A percentile compares a stretch with the other conserved stretches of the same genome.
Evolutionary conservation across 1,140 invertebrate genomes (phyloP).

Genomic region (Delia radicum): DNA sequence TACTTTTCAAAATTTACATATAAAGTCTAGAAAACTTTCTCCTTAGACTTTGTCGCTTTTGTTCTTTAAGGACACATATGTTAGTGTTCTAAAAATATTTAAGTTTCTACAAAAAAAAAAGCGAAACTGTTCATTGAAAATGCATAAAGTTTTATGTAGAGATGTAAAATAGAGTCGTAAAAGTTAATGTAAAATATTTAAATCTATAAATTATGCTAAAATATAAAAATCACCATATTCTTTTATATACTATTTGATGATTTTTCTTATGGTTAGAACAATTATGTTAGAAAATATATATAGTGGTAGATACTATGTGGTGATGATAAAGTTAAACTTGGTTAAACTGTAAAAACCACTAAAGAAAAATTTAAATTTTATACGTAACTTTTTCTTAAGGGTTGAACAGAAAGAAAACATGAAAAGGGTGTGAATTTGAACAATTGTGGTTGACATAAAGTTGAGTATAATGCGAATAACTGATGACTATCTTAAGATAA

Average conservation of each 20-base stretch:
- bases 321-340: not conserved
- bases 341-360: no score
- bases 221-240: not conserved
- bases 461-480: not conserved
- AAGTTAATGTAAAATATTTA: slow-evolving; percentile 5
- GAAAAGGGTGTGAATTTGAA: not conserved
- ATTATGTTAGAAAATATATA: no score
- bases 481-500: not conserved
- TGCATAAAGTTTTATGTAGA: not conserved
- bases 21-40: not conserved
- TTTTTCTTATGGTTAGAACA: no score
- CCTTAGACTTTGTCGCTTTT: no score
- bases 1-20: no score
- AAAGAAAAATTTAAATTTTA: no score
- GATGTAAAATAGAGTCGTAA: not conserved
- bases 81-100: not conserved
- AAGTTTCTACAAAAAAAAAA: not conserved
- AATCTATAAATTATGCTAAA: not conserved
- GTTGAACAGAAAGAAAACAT: not conserved
- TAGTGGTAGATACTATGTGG: not conserved
- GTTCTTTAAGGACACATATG: not conserved
- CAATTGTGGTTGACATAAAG: not conserved
- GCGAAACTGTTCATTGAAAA: slow-evolving; percentile 1
- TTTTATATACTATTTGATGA: no score
- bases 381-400: no score